phyloP scores from a whole-genome alignment of 37 sponge, comb jelly and placozoan genomes.

The Corticium candelabrum region DNA sequence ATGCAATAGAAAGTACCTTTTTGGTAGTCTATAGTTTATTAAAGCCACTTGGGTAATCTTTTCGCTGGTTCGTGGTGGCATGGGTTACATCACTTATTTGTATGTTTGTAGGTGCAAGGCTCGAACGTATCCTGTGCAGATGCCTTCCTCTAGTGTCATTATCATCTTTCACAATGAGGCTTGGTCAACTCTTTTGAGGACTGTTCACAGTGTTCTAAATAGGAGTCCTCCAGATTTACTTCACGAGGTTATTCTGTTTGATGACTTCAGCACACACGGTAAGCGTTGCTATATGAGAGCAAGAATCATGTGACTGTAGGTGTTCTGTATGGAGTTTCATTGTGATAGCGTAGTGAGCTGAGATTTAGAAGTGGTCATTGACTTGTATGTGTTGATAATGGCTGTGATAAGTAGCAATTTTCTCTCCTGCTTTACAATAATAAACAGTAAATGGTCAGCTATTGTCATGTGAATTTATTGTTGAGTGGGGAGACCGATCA shows the following conservation, averaged over 20 bases:
- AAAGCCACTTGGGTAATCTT: no score
- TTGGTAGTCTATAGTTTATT: no score
- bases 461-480: no score
- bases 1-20: no score
- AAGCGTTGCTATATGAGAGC: slow-evolving; percentile 7
- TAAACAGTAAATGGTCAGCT: no score
- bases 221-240: slow-evolving; percentile 70
- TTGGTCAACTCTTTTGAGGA: slow-evolving; percentile 71
- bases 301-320: background rate
- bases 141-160: slow-evolving; percentile 74
- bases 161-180: slow-evolving; percentile 93
- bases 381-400: background rate
- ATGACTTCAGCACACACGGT: slow-evolving; percentile 93
- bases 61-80: no score
- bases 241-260: slow-evolving; percentile 86
- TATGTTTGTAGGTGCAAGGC: slow-evolving; percentile 6
- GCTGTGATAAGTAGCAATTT: no score
- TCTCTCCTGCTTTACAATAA: no score
- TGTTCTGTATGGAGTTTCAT: background rate
- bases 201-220: slow-evolving; percentile 78
- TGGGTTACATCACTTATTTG: no score
- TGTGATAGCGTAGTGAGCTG: background rate
- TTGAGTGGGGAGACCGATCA: no score
- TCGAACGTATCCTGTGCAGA: slow-evolving; percentile 11
- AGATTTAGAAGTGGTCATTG: background rate